Evolutionary conservation across 2,888 invertebrate species (phyloP).

Genomic region (Scaptodrosophila latifasciaeformis): DNA sequence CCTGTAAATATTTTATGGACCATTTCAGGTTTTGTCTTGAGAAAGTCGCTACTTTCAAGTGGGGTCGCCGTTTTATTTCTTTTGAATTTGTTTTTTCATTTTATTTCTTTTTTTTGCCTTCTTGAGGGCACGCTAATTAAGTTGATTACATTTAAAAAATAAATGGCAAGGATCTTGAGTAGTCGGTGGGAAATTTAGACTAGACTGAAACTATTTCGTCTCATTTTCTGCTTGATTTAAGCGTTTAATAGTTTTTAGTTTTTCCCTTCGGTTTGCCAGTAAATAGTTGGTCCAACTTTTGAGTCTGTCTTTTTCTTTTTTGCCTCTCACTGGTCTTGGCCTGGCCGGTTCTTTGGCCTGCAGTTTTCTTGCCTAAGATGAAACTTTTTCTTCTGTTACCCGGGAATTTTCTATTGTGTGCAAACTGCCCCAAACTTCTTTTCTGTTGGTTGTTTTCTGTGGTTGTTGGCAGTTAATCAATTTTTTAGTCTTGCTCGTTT

Average conservation of each 20-base stretch:
- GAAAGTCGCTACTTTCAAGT: slow-evolving; percentile 59
- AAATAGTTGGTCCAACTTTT: background rate
- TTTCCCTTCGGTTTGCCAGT: no score
- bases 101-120: slow-evolving; percentile 26
- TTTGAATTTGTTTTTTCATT: slow-evolving; percentile 34
- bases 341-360: slow-evolving; percentile 22
- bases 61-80: slow-evolving; percentile 42
- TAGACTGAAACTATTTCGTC: slow-evolving; percentile 71
- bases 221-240: slow-evolving; percentile 73
- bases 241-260: slow-evolving; percentile 71
- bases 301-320: slow-evolving; percentile 33
- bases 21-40: slow-evolving; percentile 25
- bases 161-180: no score
- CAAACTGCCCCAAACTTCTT: slow-evolving; percentile 16
- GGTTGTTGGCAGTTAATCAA: slow-evolving; percentile 62
- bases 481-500: slow-evolving; percentile 41
- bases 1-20: slow-evolving; percentile 48
- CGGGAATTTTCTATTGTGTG: slow-evolving; percentile 41
- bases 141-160: slow-evolving; percentile 11
- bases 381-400: slow-evolving; percentile 44
- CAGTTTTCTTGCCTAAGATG: slow-evolving; percentile 51
- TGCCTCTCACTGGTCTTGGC: slow-evolving; percentile 12
- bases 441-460: slow-evolving; percentile 34
- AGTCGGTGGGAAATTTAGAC: no score
- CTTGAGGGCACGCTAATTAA: slow-evolving; percentile 55